Conservation (phyloP, 2,113 vertebrate genomes). For the Ornithorhynchus anatinus region DNA sequence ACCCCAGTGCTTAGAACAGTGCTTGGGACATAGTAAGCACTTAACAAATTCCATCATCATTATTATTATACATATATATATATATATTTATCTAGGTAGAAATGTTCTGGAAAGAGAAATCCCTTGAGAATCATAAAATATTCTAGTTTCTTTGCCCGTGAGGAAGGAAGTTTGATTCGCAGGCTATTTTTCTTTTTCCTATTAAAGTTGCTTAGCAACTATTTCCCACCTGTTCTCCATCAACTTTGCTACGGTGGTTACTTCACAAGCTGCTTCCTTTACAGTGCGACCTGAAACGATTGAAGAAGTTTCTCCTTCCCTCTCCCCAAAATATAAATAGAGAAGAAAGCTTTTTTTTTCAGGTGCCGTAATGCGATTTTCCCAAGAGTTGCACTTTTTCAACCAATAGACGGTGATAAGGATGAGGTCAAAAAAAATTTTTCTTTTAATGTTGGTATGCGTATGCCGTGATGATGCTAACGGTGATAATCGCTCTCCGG, state of each 20-base stretch:
- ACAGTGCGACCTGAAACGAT: rapidly evolving
- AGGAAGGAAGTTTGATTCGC: slow-evolving; percentile 34
- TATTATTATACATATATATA: no score
- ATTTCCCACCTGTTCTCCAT: slow-evolving; percentile 8
- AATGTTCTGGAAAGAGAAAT: slow-evolving; percentile 49
- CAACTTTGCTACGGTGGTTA: slow-evolving; percentile 13
- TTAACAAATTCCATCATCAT: no score
- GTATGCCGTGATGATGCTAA: no score
- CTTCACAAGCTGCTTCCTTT: not conserved
- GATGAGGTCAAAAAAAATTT: no score
- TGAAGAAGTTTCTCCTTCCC: not conserved
- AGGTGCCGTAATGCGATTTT: no score
- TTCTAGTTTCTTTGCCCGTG: slow-evolving; percentile 47
- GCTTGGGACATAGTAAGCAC: no score
- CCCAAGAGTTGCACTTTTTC: no score
- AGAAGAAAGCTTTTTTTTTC: no score
- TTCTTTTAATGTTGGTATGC: no score
- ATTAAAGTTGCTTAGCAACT: slow-evolving; percentile 63
- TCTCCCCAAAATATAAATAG: slow-evolving; percentile 1
- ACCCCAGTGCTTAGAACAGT: no score
- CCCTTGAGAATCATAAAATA: slow-evolving; percentile 45
- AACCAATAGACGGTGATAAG: no score
- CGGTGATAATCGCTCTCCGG: no score
- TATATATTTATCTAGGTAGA: slow-evolving; percentile 31
- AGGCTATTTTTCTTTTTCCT: slow-evolving; percentile 22